phyloP scores from a whole-genome alignment of 2,797 vertebrate genomes.

The Austrolebias charrua region DNA sequence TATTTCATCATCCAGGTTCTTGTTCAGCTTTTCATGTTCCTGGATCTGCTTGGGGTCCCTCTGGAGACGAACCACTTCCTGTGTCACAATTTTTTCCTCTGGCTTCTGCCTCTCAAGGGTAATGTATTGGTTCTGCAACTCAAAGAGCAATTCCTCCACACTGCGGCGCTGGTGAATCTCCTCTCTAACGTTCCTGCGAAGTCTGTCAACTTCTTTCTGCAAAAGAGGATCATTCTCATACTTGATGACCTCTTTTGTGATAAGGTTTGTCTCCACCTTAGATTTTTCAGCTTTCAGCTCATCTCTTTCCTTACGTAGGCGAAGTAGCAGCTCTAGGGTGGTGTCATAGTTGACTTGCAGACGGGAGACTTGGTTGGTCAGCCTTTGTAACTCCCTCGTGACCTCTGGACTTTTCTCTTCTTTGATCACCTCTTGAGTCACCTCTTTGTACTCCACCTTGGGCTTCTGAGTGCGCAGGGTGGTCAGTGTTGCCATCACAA shows the following conservation, averaged over 20 bases:
- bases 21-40: conserved; percentile 85
- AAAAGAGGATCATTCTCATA: conserved; percentile 91
- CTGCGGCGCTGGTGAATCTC: conserved; percentile 83
- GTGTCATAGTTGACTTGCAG: conserved; percentile 80
- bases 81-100: conserved; percentile 87
- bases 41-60: conserved; percentile 87
- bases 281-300: conserved; percentile 86
- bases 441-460: conserved; percentile 88
- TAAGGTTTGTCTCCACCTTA: conserved; percentile 87
- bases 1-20: conserved; percentile 83
- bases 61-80: conserved; percentile 86
- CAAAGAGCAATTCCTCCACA: conserved; percentile 85
- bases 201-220: conserved; percentile 88
- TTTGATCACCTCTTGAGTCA: conserved; percentile 88
- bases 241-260: conserved; percentile 88
- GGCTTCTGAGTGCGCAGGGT: conserved; percentile 85
- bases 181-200: conserved; percentile 84
- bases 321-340: conserved; percentile 80
- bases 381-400: conserved; percentile 84
- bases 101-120: conserved; percentile 88
- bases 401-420: conserved; percentile 91
- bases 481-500: conserved; percentile 73
- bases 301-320: conserved; percentile 87
- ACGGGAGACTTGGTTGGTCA: conserved; percentile 85
- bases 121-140: conserved; percentile 88